These are phyloP conservation scores for Xanthorhoe designata DNA, from an alignment of 2,888 invertebrate genomes.

Conservation along the genomic window DNA sequence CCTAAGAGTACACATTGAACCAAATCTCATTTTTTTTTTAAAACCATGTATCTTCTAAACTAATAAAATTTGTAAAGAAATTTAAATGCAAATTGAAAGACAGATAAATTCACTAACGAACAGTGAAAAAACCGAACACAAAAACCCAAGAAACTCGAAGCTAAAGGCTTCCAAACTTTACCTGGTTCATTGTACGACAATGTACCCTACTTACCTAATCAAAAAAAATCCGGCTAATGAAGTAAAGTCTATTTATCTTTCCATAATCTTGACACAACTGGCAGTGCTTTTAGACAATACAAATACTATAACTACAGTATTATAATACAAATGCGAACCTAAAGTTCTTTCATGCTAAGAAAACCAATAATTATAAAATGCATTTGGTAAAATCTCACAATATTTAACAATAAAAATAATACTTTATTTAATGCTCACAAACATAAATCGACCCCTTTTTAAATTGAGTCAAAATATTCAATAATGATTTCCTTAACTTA, in stretches of 20 bases:
- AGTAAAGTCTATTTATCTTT: not conserved
- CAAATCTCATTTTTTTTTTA: no score
- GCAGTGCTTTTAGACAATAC: conserved; percentile 6
- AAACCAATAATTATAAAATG: conserved; percentile 14
- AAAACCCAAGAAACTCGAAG: no score
- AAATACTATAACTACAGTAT: conserved; percentile 1
- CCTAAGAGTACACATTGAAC: no score
- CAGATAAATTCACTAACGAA: no score
- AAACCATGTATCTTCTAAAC: no score
- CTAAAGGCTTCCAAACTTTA: no score
- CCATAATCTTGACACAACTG: conserved; percentile 3
- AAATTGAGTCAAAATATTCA: not conserved
- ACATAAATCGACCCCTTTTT: not conserved
- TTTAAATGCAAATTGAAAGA: no score
- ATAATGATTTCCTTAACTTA: not conserved
- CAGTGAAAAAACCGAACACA: no score
- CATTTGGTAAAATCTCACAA: conserved; percentile 29
- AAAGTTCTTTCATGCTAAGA: not conserved
- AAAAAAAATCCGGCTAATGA: no score
- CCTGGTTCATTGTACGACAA: no score
- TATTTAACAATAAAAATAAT: conserved; percentile 16
- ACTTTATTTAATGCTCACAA: conserved; percentile 6
- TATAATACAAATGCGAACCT: not conserved
- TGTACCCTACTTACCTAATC: no score
- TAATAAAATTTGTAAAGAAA: no score